Evolutionary conservation across 2,113 vertebrate species (phyloP), one percentile per base, ranked within the genome.

Genomic region (Anoura caudifer): DNA sequence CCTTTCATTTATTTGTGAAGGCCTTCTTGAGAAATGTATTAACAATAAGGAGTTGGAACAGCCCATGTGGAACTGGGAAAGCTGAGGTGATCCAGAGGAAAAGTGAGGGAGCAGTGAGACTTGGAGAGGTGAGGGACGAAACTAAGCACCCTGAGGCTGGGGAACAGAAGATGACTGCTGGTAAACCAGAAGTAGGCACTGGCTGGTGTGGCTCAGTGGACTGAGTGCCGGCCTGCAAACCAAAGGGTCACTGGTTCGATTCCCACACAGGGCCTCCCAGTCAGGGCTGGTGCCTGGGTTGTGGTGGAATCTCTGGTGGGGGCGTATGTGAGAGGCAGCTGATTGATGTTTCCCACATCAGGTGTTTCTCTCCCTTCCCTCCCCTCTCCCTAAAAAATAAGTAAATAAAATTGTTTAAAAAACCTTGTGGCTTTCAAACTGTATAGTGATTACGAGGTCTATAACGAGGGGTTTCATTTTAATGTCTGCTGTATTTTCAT

Each of bases 11-110:
- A 50, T 26, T 73, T 81, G 43, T 47, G 36, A 69, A 77, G 65
- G 76, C 56, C 72, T 92, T 54, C 77, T 54, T 77, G 67, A 93
- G n/a, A 91, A 91, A 59, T 26, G 13, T 79, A 41, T 75, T 73
- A 50, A 87, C 76, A 93, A 45, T 43, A n/a, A 47, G 24, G 14
- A 26, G 67, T 89, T 85, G 82, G 43, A 72, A 72, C 43, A 20
- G 4, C 81, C 75, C 26, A n/a, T 56, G 12, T 69, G 54, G 77
- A 81, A 88, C 41, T 43, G 52, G 36, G 50, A 31, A 61, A 65
- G 65, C 17, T 76, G 84, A 63, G 67, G 65, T 28, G 22, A 76
- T 36, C 50, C 31, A 54, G 67, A 73, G 86, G 28, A 45, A 59
- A 90, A 79, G 19, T 2, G 31, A 54, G 33, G 52, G 73, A 63